A percentile compares a stretch with the other conserved stretches of the same genome.
Conservation (phyloP, 2,888 invertebrate species). For the Oscheius sp. region DNA sequence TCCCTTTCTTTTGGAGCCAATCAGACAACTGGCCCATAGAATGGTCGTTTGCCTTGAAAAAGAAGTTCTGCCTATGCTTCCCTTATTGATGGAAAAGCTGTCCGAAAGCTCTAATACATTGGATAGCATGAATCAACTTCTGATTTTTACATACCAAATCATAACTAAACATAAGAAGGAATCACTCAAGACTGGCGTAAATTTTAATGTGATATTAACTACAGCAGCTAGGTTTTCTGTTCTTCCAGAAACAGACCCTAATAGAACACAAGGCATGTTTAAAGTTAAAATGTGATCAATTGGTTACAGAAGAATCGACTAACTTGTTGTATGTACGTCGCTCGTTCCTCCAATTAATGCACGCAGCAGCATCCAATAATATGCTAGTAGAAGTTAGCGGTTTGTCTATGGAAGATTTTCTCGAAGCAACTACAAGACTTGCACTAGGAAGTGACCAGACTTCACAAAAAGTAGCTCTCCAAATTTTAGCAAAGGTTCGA, state of each 20-base stretch:
- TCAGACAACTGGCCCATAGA: slow-evolving; percentile 73
- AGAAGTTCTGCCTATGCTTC: slow-evolving; percentile 75
- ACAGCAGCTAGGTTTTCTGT: slow-evolving; percentile 45
- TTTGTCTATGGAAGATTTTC: slow-evolving; percentile 35
- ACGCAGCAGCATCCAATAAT: slow-evolving; percentile 39
- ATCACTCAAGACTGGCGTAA: slow-evolving; percentile 43
- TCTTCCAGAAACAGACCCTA: background rate
- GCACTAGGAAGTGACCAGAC: slow-evolving; percentile 47
- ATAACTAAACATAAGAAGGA: slow-evolving; percentile 75
- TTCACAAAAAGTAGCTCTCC: slow-evolving; percentile 47
- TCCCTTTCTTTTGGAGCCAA: slow-evolving; percentile 71
- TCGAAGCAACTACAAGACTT: slow-evolving; percentile 43
- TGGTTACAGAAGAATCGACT: slow-evolving; percentile 33
- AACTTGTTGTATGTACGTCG: slow-evolving; percentile 49
- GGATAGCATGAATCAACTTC: slow-evolving; percentile 72
- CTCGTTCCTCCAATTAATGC: slow-evolving; percentile 48
- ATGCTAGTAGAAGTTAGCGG: slow-evolving; percentile 34
- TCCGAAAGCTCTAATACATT: slow-evolving; percentile 52
- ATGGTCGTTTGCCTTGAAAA: slow-evolving; percentile 76
- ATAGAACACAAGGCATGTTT: slow-evolving; percentile 5
- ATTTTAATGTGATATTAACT: slow-evolving; percentile 44
- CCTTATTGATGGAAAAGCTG: slow-evolving; percentile 50
- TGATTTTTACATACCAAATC: slow-evolving; percentile 76
- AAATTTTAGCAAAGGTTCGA: slow-evolving; percentile 41
- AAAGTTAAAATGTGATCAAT: background rate